These are phyloP conservation scores for Otis tarda DNA, from an alignment of 2,113 vertebrate species.

Conservation along the genomic window DNA sequence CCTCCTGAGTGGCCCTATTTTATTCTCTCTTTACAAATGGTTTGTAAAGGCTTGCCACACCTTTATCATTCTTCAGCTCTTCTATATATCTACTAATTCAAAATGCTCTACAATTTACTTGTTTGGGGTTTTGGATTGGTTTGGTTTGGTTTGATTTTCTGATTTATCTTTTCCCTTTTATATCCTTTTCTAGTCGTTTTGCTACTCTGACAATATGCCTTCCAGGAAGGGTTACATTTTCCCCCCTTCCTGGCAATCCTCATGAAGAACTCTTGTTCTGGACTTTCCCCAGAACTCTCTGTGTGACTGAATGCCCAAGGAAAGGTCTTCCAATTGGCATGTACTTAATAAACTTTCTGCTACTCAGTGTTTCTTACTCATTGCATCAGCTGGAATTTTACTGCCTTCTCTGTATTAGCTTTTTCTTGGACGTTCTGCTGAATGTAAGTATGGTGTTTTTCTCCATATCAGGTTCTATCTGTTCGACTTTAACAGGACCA, in stretches of 20 bases:
- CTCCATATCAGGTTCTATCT: not conserved
- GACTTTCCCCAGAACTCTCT: not conserved
- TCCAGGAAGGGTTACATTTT: not conserved
- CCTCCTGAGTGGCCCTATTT: not conserved
- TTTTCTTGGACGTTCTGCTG: not conserved
- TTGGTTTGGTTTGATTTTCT: not conserved
- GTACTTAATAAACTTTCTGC: not conserved
- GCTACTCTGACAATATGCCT: not conserved
- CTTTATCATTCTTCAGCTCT: not conserved
- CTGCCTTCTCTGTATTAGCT: not conserved
- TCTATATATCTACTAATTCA: not conserved
- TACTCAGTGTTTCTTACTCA: not conserved
- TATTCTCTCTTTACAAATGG: not conserved
- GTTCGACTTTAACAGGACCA: not conserved
- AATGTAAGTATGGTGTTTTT: not conserved
- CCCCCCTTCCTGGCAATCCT: not conserved
- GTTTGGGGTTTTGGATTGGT: not conserved
- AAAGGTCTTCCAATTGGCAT: not conserved
- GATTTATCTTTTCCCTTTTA: not conserved
- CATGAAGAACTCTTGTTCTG: not conserved
- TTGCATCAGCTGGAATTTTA: not conserved
- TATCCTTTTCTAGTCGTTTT: not conserved
- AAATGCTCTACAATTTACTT: not conserved
- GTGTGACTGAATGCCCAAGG: not conserved
- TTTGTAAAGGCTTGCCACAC: not conserved